Base-by-base conservation (phyloP, 1,140 invertebrate genomes). In the Diplogasteroides magnus region DNA sequence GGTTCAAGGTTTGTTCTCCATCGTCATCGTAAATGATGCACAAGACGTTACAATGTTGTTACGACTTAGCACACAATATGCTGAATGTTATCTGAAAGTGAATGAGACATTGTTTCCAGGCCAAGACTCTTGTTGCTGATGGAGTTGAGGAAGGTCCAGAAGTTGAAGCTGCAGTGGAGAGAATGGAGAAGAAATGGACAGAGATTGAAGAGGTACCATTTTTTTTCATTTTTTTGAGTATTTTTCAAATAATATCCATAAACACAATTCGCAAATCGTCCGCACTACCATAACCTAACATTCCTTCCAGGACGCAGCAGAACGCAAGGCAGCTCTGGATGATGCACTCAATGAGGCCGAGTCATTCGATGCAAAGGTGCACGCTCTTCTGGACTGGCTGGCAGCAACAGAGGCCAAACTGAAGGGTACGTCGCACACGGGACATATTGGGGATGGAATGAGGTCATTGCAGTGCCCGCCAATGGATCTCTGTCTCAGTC, bases 351-450 rank as follows among this genome's bases (percentile, higher is more conserved):
- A 66, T 28, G 68, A 59, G 13, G 86, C 84, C 62, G 83, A 84
- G 65, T 83, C 85, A 23, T 85, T 85, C 72, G 79, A 85, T 61
- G 78, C 82, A 59, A 84, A 83, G 62, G 78, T 78, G 1, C 83
- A 84, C 55, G 74, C 74, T 31, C 63, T 85, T 63, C 74, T 85
- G 14, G 82, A 84, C 29, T 85, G 84, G 84, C 73, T 86, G 28
- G 78, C 80, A 1, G 77, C 82, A 58, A 77, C 83, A 55, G 85
- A 86, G 69, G 69, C 80, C 69, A 78, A 83, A 26, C 66, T 86
- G 48, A 77, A 82, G 28, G 80, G 79, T 67, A 74, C 82, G 64
- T 79, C 78, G 25, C 64, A 78, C n/a, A 72, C 81, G 6, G 37
- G 19, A 6, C 37, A n/a, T n/a, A n/a, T n/a, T n/a, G n/a, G n/a